Base-by-base conservation (phyloP, 2,888 invertebrate genomes). In the Holacanthella duospinosa region DNA sequence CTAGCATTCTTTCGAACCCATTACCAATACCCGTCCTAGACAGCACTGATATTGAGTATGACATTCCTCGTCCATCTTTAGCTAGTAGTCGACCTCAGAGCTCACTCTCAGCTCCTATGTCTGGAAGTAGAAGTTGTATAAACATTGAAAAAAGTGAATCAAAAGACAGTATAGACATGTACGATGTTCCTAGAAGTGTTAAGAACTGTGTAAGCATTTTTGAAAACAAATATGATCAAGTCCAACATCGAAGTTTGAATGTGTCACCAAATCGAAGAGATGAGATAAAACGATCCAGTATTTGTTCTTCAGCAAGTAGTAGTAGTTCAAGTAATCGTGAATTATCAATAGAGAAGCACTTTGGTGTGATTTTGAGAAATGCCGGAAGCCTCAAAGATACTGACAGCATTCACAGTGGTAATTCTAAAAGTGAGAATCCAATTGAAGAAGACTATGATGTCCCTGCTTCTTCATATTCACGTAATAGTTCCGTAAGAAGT, bases 151-250 rank as follows among this genome's bases (percentile, higher is more conserved):
- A 65, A 48, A 68, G 66, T 60, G 68, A 67, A 24, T 68, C 69
- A 0, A 70, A 68, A 60, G 69, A 71, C 59, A 69, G 69, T 53
- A n/a, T n/a, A n/a, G 59, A 59, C 16, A 16, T 64, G 28, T 61
- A 64, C 54, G 69, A 71, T 58, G 68, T 69, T 3, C 71, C 69
- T n/a, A 43, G 68, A 28, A 64, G 62, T 57, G 65, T 63, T 16
- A 63, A 66, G 29, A 64, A 62, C 2, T 70, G 67, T 44, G 70
- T 70, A 21, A 68, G 61, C 43, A 67, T 67, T 44, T 61, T 70
- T 53, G 70, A 70, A 56, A 65, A 67, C 19, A 70, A 70, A 43
- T 70, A 70, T 58, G 70, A 70, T 44, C 66, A 69, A 4, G 59
- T 69, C n/a, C 48, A 48, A 21, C n/a, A n/a, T 12, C 29, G 58